Evolutionary conservation across 2,113 vertebrate species (phyloP).

Genomic region (Lagopus muta): DNA sequence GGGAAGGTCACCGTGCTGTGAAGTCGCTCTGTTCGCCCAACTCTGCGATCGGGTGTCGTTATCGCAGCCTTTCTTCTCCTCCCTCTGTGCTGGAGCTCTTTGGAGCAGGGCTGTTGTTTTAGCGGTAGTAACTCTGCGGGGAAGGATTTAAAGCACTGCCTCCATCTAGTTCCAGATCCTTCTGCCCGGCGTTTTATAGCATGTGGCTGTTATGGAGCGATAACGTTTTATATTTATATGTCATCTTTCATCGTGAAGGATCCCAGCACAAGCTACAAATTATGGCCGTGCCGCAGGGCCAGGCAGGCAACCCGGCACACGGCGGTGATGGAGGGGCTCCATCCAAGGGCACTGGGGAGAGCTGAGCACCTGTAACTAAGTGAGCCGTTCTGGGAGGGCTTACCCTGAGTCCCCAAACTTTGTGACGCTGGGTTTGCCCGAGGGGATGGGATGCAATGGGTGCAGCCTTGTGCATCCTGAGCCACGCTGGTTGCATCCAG

Average conservation of each 20-base stretch:
- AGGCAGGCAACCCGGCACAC: not conserved
- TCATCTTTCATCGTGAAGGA: slow-evolving; percentile 70
- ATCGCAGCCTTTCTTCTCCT: not conserved
- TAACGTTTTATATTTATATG: slow-evolving; percentile 72
- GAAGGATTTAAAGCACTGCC: slow-evolving; percentile 64
- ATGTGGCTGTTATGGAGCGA: slow-evolving; percentile 72
- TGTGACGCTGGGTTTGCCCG: not conserved
- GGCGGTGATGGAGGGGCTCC: not conserved
- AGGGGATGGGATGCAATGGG: not conserved
- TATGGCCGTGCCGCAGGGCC: slow-evolving; percentile 18
- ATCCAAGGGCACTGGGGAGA: not conserved
- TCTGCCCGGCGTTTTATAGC: slow-evolving; percentile 68
- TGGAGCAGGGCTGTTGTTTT: slow-evolving; percentile 36
- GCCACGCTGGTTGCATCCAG: not conserved
- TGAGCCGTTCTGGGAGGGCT: not conserved
- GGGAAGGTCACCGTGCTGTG: not conserved
- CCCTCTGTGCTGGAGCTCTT: not conserved
- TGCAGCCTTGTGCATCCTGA: not conserved
- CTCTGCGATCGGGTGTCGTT: not conserved
- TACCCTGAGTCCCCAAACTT: not conserved
- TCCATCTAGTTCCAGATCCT: slow-evolving; percentile 64
- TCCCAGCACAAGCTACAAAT: slow-evolving; percentile 48
- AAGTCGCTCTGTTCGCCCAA: not conserved
- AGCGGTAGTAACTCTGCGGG: slow-evolving; percentile 33
- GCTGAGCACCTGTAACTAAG: not conserved